A percentile compares a stretch with the other conserved stretches of the same genome.
phyloP scores from a whole-genome alignment of 2,797 vertebrate genomes.

The Helicolenus hilgendorfi region DNA sequence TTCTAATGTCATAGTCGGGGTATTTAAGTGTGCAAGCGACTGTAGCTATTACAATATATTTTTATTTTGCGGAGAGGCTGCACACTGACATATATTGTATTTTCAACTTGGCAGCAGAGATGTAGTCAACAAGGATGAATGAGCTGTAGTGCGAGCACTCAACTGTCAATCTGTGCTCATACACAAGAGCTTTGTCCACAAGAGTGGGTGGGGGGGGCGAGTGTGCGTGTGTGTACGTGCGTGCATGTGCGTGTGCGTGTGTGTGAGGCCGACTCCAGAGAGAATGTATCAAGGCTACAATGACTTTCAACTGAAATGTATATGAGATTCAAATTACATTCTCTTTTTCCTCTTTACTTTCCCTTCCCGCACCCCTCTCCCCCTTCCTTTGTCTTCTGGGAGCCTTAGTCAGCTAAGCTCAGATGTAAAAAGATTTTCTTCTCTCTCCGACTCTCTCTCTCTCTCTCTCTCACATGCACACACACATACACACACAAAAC shows the following conservation, averaged over 20 bases:
- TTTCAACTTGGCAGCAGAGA: conserved; percentile 70
- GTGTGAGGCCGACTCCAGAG: conserved; percentile 76
- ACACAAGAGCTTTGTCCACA: conserved; percentile 76
- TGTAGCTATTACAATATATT: conserved; percentile 49
- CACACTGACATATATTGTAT: conserved; percentile 69
- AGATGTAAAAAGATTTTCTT: conserved; percentile 74
- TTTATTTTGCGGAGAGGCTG: conserved; percentile 54
- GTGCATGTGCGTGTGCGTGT: neutral
- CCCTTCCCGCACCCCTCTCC: conserved; percentile 49
- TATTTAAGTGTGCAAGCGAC: conserved; percentile 29
- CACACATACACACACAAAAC: neutral
- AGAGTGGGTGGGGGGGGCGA: neutral
- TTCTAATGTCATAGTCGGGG: conserved; percentile 35
- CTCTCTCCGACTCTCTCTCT: conserved; percentile 24
- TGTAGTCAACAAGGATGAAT: conserved; percentile 81
- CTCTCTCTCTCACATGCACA: conserved; percentile 5
- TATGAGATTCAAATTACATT: conserved; percentile 90
- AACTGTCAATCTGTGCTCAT: conserved; percentile 83
- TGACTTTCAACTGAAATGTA: conserved; percentile 92
- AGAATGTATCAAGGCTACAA: conserved; percentile 87
- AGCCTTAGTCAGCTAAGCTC: conserved; percentile 83
- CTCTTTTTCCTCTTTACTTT: conserved; percentile 74
- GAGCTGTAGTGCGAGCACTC: conserved; percentile 76
- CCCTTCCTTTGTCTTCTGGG: conserved; percentile 80
- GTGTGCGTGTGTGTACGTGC: conserved; percentile 7